A percentile compares a stretch with the other conserved stretches of the same genome.
Evolutionary conservation across 2,888 invertebrate genomes (phyloP).

Genomic region (Laspeyria flexula): DNA sequence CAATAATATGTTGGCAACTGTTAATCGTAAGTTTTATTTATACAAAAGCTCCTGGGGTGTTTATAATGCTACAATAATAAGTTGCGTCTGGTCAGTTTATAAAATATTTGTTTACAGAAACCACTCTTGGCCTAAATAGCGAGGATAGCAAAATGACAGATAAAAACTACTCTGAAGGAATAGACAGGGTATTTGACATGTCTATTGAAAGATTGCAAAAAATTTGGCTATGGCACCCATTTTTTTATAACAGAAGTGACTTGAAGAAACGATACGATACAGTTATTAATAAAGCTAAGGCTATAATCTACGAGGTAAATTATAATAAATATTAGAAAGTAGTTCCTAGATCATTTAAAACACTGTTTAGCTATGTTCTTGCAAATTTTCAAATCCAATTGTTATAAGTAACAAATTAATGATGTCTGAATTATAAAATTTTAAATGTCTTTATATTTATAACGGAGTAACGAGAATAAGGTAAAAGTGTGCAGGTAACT

Average conservation of each 20-base stretch:
- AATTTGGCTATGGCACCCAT: constrained; percentile 11
- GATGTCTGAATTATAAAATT: too few relatives aligned
- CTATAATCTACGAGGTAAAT: not conserved
- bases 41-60: not conserved
- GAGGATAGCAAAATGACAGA: not conserved
- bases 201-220: not conserved
- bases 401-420: too few relatives aligned
- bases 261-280: constrained; percentile 7
- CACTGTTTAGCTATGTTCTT: too few relatives aligned
- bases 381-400: too few relatives aligned
- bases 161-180: constrained; percentile 6
- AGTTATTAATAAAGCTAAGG: constrained; percentile 1
- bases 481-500: too few relatives aligned
- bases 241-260: constrained; percentile 7
- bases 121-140: constrained; percentile 8
- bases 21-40: constrained; percentile 44
- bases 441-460: not conserved
- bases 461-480: too few relatives aligned
- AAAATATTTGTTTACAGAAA: not conserved
- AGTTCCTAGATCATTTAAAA: too few relatives aligned
- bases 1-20: constrained; percentile 35
- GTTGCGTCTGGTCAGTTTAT: too few relatives aligned
- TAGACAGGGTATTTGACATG: not conserved
- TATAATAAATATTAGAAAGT: not conserved
- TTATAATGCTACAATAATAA: too few relatives aligned